phyloP scores from a whole-genome alignment of 1,140 invertebrate species.

The Adelges cooleyi region DNA sequence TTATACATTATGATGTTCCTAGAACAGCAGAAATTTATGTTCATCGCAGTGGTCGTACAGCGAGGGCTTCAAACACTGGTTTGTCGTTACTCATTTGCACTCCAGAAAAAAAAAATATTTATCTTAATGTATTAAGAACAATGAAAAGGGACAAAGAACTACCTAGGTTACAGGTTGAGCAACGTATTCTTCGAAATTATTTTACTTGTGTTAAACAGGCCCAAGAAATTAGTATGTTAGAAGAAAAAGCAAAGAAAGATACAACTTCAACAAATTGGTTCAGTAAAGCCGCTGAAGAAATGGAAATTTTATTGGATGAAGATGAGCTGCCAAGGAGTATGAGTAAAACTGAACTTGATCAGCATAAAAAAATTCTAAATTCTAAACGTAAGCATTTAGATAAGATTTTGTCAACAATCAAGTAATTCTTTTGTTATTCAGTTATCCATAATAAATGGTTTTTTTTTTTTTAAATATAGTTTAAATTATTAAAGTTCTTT shows the following conservation, averaged over 20 bases:
- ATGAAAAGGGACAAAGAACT: constrained; percentile 72
- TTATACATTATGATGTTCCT: constrained; percentile 96
- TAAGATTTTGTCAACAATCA: neutral
- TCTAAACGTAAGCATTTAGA: constrained; percentile 22
- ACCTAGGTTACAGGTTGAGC: constrained; percentile 66
- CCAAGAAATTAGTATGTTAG: constrained; percentile 61
- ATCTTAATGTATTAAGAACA: constrained; percentile 68
- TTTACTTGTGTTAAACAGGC: constrained; percentile 65
- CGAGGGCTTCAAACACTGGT: constrained; percentile 75
- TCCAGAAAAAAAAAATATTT: constrained; percentile 67
- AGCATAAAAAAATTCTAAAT: neutral
- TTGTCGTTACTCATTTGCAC: constrained; percentile 87
- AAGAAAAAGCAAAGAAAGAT: constrained; percentile 53
- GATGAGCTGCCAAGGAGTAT: constrained; percentile 42
- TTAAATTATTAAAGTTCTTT: neutral
- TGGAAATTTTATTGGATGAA: constrained; percentile 77
- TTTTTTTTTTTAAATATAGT: neutral
- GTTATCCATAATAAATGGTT: too few species aligned
- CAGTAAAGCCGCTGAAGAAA: constrained; percentile 66
- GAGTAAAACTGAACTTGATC: constrained; percentile 8
- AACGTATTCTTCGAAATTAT: constrained; percentile 50
- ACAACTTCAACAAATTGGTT: constrained; percentile 68
- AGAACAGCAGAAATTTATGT: constrained; percentile 90
- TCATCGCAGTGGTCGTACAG: constrained; percentile 91
- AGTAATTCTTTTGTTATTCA: too few species aligned